Evolutionary conservation across 2,888 invertebrate species (phyloP).

Genomic region (Seira sanloemensis): DNA sequence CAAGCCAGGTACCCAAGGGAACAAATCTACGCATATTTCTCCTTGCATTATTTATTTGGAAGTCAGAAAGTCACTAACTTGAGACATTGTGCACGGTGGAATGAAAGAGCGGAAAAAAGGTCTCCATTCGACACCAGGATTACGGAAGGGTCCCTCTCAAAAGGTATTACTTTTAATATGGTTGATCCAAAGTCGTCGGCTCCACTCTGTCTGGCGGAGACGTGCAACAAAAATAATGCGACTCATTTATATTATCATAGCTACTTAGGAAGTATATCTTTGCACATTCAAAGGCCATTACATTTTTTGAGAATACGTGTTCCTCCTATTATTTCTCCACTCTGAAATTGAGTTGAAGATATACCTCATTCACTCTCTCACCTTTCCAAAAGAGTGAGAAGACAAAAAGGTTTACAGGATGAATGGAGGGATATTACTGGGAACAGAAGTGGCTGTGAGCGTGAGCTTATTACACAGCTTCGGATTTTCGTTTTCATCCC

Average conservation of each 20-base stretch:
- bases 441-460: constrained; percentile 55
- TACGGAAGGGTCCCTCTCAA: constrained; percentile 36
- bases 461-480: constrained; percentile 52
- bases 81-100: background rate
- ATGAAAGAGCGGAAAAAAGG: constrained; percentile 45
- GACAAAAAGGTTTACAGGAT: constrained; percentile 6
- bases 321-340: constrained; percentile 45
- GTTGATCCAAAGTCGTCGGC: constrained; percentile 41
- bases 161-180: too few relatives aligned
- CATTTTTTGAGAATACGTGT: background rate
- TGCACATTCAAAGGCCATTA: background rate
- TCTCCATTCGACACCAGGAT: constrained; percentile 24
- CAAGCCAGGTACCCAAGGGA: background rate
- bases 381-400: constrained; percentile 39
- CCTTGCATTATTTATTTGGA: background rate
- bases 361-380: constrained; percentile 4
- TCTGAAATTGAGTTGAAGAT: constrained; percentile 24
- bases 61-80: constrained; percentile 57
- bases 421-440: constrained; percentile 39
- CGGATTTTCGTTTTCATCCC: constrained; percentile 45
- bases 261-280: background rate
- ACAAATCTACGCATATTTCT: background rate
- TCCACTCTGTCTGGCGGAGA: constrained; percentile 49
- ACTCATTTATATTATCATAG: background rate
- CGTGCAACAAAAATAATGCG: constrained; percentile 5